Percentiles rank a stretch among this genome's conserved stretches.
Evolutionary conservation across 2,888 invertebrate genomes (phyloP).

Genomic region (Caenorhabditis zanzibari): DNA sequence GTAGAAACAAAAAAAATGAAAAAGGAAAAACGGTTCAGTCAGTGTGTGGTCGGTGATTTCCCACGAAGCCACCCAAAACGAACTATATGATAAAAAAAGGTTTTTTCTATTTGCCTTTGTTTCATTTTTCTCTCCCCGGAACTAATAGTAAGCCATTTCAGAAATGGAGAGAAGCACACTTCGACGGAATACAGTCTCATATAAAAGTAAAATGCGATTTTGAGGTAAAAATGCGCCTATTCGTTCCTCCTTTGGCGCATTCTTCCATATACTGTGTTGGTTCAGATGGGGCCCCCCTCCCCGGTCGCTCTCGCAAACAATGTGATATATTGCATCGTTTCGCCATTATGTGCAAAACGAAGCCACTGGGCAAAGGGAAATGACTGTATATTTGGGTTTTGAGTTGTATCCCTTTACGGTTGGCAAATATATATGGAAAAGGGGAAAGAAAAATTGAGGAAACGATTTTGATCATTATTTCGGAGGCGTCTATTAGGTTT

Average conservation of each 20-base stretch:
- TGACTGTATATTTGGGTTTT: slow-evolving; percentile 27
- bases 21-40: slow-evolving; percentile 21
- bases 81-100: slow-evolving; percentile 24
- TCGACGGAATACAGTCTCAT: slow-evolving; percentile 3
- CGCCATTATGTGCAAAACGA: slow-evolving; percentile 50
- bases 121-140: slow-evolving; percentile 22
- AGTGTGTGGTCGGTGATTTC: slow-evolving; percentile 32
- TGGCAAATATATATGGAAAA: slow-evolving; percentile 37
- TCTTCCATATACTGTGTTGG: slow-evolving; percentile 53
- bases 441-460: neutral
- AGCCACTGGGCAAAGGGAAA: slow-evolving; percentile 33
- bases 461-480: slow-evolving; percentile 19
- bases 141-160: neutral
- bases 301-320: slow-evolving; percentile 39
- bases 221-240: slow-evolving; percentile 34
- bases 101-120: slow-evolving; percentile 41
- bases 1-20: neutral
- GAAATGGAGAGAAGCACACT: neutral
- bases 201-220: slow-evolving; percentile 36
- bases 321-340: slow-evolving; percentile 47
- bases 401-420: slow-evolving; percentile 45
- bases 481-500: slow-evolving; percentile 2
- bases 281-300: slow-evolving; percentile 49
- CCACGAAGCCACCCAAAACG: slow-evolving; percentile 24
- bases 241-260: slow-evolving; percentile 25